These are phyloP conservation scores for Tetrax tetrax DNA, from an alignment of 2,113 vertebrate genomes.

Conservation along the genomic window DNA sequence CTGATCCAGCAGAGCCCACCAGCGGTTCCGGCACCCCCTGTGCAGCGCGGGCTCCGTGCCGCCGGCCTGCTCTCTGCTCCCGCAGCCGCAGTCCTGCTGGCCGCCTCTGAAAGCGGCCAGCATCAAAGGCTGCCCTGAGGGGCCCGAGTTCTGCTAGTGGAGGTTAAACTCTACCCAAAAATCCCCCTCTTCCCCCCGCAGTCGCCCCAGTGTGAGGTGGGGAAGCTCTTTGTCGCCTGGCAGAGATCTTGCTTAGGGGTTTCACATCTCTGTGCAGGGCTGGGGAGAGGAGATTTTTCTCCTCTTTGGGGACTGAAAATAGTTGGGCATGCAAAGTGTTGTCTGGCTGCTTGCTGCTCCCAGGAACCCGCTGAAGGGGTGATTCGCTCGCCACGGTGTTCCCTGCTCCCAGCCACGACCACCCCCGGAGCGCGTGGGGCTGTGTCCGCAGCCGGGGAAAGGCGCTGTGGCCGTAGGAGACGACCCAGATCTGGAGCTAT, in stretches of 20 bases:
- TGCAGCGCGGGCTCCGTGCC: accelerated
- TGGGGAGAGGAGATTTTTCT: neutral
- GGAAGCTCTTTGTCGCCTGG: neutral
- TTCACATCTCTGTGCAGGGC: neutral
- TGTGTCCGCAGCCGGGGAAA: accelerated
- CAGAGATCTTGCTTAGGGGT: neutral
- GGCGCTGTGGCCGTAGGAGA: accelerated
- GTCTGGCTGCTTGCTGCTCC: neutral
- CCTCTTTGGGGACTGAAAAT: neutral
- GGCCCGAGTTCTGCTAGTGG: neutral
- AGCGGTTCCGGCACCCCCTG: neutral
- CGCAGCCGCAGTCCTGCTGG: neutral
- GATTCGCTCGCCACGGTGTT: neutral
- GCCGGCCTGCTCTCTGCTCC: neutral
- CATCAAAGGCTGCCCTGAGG: neutral
- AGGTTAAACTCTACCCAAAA: neutral
- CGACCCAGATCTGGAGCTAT: accelerated
- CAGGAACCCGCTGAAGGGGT: accelerated
- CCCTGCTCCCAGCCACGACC: neutral
- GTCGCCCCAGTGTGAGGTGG: neutral
- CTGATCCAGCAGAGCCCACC: neutral
- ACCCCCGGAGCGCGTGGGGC: accelerated
- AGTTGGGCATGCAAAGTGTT: accelerated
- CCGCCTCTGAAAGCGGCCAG: accelerated
- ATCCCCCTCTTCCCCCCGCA: neutral